These are phyloP conservation scores for Probaryconus sp. DNA, from an alignment of 1,140 invertebrate species.

Conservation along the genomic window DNA sequence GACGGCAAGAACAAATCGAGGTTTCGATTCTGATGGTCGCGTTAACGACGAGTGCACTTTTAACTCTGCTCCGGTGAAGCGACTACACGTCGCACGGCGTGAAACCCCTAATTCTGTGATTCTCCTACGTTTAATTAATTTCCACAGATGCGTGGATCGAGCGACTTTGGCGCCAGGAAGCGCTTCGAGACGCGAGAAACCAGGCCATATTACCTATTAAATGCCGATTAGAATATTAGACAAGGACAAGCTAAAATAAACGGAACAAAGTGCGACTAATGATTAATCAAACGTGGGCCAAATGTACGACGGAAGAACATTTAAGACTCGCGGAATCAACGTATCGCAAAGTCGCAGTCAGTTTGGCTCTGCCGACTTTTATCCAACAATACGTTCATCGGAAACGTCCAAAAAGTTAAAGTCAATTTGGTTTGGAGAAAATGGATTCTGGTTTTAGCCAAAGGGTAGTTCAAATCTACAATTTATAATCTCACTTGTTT, in stretches of 20 bases:
- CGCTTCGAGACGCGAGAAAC: conserved; percentile 54
- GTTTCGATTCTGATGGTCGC: conserved; percentile 60
- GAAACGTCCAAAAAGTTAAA: conserved; percentile 44
- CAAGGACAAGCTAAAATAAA: conserved; percentile 39
- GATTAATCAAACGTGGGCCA: conserved; percentile 53
- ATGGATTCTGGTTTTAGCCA: no score
- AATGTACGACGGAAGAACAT: conserved; percentile 41
- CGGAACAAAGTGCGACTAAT: conserved; percentile 46
- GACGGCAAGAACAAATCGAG: conserved; percentile 45
- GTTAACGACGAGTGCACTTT: conserved; percentile 67
- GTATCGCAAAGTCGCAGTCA: no score
- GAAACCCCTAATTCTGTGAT: conserved; percentile 78
- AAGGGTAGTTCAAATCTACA: no score
- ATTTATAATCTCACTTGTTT: no score
- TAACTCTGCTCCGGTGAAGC: conserved; percentile 76
- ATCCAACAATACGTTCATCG: conserved; percentile 17
- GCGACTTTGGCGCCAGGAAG: conserved; percentile 53
- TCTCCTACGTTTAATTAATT: conserved; percentile 79
- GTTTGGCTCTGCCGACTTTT: no score
- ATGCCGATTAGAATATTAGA: conserved; percentile 57
- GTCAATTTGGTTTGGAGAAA: no score
- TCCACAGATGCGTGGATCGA: conserved; percentile 65
- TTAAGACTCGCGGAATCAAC: no score
- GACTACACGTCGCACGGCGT: conserved; percentile 61
- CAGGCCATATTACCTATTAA: conserved; percentile 76